Base-by-base conservation (phyloP, 1,140 invertebrate genomes). In the Papilio machaon region DNA sequence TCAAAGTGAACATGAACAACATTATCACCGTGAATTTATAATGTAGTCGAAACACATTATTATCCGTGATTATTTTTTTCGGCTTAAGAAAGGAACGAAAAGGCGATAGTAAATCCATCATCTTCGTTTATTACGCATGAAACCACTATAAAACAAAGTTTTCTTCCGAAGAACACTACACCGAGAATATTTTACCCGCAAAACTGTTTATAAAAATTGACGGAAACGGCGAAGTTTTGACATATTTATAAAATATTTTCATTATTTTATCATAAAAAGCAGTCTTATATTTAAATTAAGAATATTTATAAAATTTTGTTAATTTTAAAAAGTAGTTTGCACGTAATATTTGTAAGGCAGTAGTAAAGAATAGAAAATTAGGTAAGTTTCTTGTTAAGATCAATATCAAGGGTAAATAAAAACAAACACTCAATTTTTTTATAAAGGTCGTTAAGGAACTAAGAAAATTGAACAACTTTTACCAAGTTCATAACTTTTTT, bases 21-120 rank as follows among this genome's bases (percentile, higher is more conserved):
- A 97, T 91, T 30, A 96, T 95, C 15, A 96, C 95, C 0, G 97
- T 97, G 11, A 96, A 94, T 87, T 96, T 96, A 80, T 97, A 97
- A 89, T 97, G 96, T 81, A 97, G 94, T 7, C 96, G 95, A 84
- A 97, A 97, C 9, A 96, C 91, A 82, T 95, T 95, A 87, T 97
- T 96, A 86, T 97, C 96, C 19, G 96, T 97, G 81, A 95, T 95
- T 75, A 97, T 95, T 46, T 95, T 94, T 82, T 96, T 96, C 54
- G 95, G 90, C 93, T 96, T 97, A 79, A 96, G 90, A 88, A 94
- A 92, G 58, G 91, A 88, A 79, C 89, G 87, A 85, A 94, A 89
- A 17, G 92, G 93, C 86, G 91, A 88, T 81, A 94, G 92, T 9
- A 91, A 81, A 80, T 94, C 90, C 74, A 94, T 93, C 93, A 94